A percentile compares a stretch with the other conserved stretches of the same genome.
Conservation (phyloP, 2,113 vertebrate species). For the Xiphophorus couchianus region DNA sequence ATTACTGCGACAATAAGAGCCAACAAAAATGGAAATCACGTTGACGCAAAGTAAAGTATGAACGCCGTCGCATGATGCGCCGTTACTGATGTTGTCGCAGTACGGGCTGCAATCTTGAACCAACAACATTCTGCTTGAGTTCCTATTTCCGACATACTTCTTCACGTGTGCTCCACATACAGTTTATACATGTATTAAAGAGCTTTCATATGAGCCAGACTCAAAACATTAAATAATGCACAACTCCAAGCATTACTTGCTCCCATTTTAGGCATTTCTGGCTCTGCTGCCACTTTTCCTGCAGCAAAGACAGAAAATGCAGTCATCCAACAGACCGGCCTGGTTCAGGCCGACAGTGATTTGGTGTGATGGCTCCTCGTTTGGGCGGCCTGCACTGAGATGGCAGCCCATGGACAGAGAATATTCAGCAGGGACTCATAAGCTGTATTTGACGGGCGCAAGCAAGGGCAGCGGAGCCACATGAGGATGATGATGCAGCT, state of each 20-base stretch:
- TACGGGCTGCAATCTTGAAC: slow-evolving; percentile 34
- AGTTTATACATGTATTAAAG: slow-evolving; percentile 14
- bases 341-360: slow-evolving; percentile 57
- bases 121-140: slow-evolving; percentile 19
- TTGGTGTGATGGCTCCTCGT: slow-evolving; percentile 56
- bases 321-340: slow-evolving; percentile 22
- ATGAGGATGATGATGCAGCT: slow-evolving; percentile 38
- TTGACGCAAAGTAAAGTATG: slow-evolving; percentile 47
- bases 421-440: slow-evolving; percentile 58
- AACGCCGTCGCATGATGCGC: slow-evolving; percentile 44
- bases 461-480: slow-evolving; percentile 40
- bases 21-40: slow-evolving; percentile 58
- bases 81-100: slow-evolving; percentile 26
- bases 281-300: slow-evolving; percentile 1
- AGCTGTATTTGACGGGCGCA: slow-evolving; percentile 43
- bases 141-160: slow-evolving; percentile 20
- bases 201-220: slow-evolving; percentile 8
- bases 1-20: slow-evolving; percentile 60
- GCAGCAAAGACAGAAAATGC: slow-evolving; percentile 24
- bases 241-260: slow-evolving; percentile 3
- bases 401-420: slow-evolving; percentile 63
- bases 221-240: slow-evolving; percentile 8
- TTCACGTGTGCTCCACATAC: not conserved
- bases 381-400: slow-evolving; percentile 39
- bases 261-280: slow-evolving; percentile 10